A percentile compares a stretch with the other conserved stretches of the same genome.
Evolutionary conservation across 2,797 vertebrate species (phyloP).

Genomic region (Halcyon smyrnensis): DNA sequence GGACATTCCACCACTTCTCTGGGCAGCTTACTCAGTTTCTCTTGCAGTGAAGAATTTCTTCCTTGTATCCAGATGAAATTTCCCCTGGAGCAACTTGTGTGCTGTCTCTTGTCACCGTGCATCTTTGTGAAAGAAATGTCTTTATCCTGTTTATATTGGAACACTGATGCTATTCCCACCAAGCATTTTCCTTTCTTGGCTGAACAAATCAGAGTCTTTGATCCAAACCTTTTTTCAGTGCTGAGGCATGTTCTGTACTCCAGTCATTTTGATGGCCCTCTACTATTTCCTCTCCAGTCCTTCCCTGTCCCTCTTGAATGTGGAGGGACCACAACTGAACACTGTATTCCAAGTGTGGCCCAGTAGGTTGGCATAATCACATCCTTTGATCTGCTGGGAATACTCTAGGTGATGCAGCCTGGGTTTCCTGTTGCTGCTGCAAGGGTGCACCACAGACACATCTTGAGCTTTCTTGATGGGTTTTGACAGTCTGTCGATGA

Average conservation of each 20-base stretch:
- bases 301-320: neutral
- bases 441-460: neutral
- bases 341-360: neutral
- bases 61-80: neutral
- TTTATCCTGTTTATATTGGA: neutral
- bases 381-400: neutral
- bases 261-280: neutral
- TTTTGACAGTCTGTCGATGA: neutral
- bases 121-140: neutral
- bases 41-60: neutral
- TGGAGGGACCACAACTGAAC: neutral
- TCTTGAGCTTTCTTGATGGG: neutral
- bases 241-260: neutral
- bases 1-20: neutral
- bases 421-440: neutral
- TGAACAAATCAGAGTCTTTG: neutral
- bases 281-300: neutral
- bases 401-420: neutral
- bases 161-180: neutral
- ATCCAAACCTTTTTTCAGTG: neutral
- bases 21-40: neutral
- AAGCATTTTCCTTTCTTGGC: neutral
- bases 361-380: accelerated
- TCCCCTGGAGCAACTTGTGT: neutral
- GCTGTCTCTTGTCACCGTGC: neutral